These are phyloP conservation scores for Andrena flavipes DNA, from an alignment of 2,888 invertebrate genomes.

Conservation along the genomic window DNA sequence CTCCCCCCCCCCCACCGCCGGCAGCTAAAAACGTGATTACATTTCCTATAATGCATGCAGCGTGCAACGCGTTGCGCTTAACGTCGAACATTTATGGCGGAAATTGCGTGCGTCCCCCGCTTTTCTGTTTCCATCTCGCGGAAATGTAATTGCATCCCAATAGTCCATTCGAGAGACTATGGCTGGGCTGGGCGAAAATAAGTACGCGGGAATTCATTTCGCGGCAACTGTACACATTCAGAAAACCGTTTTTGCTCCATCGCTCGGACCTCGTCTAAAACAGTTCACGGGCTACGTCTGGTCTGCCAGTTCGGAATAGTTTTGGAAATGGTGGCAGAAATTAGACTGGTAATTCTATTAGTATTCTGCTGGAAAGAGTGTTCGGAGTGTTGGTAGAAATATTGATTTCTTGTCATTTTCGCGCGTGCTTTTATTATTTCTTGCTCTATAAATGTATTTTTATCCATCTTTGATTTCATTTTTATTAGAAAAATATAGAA, in stretches of 20 bases:
- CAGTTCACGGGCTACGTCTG: not conserved
- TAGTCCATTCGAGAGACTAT: slow-evolving; percentile 8
- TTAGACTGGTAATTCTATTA: too few species aligned
- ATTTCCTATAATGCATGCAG: slow-evolving; percentile 48
- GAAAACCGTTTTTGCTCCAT: not conserved
- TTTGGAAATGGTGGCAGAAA: not conserved
- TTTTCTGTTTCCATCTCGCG: slow-evolving; percentile 23
- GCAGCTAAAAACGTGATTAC: slow-evolving; percentile 47
- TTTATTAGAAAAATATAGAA: too few species aligned
- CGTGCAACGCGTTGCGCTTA: slow-evolving; percentile 47
- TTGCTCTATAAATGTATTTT: too few species aligned
- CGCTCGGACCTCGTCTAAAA: not conserved
- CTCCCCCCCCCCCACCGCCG: not conserved
- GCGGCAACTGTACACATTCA: not conserved
- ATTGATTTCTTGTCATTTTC: too few species aligned
- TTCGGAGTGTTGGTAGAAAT: too few species aligned
- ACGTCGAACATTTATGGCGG: slow-evolving; percentile 57
- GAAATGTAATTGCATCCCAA: slow-evolving; percentile 50
- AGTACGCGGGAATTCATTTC: slow-evolving; percentile 37
- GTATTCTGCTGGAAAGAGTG: too few species aligned
- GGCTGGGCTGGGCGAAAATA: slow-evolving; percentile 14
- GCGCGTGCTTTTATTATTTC: too few species aligned
- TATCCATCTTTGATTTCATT: too few species aligned
- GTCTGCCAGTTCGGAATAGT: not conserved
- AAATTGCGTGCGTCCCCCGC: slow-evolving; percentile 46